Percentiles rank a stretch among this genome's conserved stretches.
Conservation (phyloP, 2,113 vertebrate genomes). For the Sterna hirundo region DNA sequence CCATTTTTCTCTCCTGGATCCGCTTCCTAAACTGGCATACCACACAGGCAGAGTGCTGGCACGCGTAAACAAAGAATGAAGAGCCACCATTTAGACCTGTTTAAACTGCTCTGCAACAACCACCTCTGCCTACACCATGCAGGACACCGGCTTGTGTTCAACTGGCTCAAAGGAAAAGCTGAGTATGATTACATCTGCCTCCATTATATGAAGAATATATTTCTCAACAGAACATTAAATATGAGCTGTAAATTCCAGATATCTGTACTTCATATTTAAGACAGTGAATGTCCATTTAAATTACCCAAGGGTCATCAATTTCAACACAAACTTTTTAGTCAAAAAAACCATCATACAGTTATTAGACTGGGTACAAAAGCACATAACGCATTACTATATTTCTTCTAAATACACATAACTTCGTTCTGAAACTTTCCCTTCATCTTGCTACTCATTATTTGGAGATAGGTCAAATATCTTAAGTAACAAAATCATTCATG, state of each 20-base stretch:
- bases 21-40: background rate
- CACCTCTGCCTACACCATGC: accelerated
- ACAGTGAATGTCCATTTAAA: background rate
- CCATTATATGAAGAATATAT: background rate
- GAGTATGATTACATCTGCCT: background rate
- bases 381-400: background rate
- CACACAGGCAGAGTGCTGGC: background rate
- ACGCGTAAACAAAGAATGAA: accelerated
- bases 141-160: accelerated
- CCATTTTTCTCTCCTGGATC: background rate
- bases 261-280: background rate
- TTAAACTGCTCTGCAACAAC: background rate
- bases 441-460: background rate
- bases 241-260: background rate
- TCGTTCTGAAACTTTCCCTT: background rate
- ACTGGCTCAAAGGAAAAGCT: background rate
- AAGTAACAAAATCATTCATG: background rate
- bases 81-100: background rate
- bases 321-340: background rate
- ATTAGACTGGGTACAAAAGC: background rate
- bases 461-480: background rate
- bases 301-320: background rate
- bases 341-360: background rate
- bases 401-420: background rate
- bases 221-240: background rate